Evolutionary conservation across 2,797 vertebrate species (phyloP), one percentile per base, ranked within the genome.

Genomic region (Rhinophrynus dorsalis): DNA sequence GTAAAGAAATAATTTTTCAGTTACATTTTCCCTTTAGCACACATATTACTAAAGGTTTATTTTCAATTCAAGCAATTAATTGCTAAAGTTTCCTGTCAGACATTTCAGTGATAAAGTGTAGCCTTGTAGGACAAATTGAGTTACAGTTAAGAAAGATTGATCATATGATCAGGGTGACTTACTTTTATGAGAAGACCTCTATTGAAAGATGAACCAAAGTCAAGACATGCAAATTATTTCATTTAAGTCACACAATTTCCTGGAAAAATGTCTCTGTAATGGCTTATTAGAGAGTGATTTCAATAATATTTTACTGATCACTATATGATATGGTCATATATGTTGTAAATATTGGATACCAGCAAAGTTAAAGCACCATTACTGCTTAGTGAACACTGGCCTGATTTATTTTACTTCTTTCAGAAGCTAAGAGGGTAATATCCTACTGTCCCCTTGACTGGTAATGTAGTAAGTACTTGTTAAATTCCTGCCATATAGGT

Each of bases 141-240:
- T 24, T 23, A 23, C 44, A 48, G 44, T 48, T 23, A 5, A 10
- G 20, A 11, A 24, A 24, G 23, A 26, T 18, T 58, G 55, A 21
- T 56, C n/a, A 50, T 21, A 12, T 58, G 55, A 58, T 42, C 35
- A 40, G n/a, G 23, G 55, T 38, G 55, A 40, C 21, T 40, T 18
- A 26, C 9, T n/a, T 24, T 27, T 58, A 58, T 40, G 11, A 32
- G 55, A 5, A 55, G 20, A 23, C n/a, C n/a, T 10, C 18, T 5
- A 45, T 7, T 21, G 12, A 57, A 45, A 37, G 12, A 24, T 6
- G 18, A 57, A 21, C 54, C 32, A 38, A 57, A 23, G 32, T 42
- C 33, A 37, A 56, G 20, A 56, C 18, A 58, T 58, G 55, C 21
- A 40, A 40, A 58, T n/a, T 2, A 58, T 9, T 27, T 37, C 20